A percentile compares a stretch with the other conserved stretches of the same genome.
phyloP scores from a whole-genome alignment of 2,113 vertebrate species.

The Orcinus orca region DNA sequence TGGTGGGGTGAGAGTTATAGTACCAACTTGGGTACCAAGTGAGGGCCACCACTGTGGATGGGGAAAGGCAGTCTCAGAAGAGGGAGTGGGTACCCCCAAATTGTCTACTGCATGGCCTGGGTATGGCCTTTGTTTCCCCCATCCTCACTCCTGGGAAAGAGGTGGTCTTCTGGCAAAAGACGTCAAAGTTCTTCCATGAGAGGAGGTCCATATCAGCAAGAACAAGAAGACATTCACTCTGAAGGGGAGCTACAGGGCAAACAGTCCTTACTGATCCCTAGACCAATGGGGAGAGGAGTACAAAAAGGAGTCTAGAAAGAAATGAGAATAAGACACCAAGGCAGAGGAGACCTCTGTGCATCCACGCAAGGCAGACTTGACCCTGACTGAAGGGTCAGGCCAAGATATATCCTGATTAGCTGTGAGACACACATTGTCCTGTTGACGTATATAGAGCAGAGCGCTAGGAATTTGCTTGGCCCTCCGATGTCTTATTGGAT shows the following conservation, averaged over 20 bases:
- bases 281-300: neutral
- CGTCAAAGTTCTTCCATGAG: neutral
- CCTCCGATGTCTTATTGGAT: neutral
- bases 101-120: neutral
- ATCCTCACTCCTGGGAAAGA: neutral
- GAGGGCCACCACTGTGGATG: neutral
- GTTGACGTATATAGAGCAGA: neutral
- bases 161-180: neutral
- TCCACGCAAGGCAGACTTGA: neutral
- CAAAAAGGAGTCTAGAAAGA: neutral
- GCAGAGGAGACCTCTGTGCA: neutral
- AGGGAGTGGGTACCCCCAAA: neutral
- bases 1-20: neutral
- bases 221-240: neutral
- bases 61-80: neutral
- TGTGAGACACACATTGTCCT: neutral
- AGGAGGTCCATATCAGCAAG: neutral
- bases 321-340: neutral
- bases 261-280: accelerated
- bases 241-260: neutral
- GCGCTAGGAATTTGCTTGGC: neutral
- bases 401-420: neutral
- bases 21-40: neutral
- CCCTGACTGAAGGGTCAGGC: neutral
- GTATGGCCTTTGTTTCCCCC: neutral